These are phyloP conservation scores for Microcebus jonahi DNA, from an alignment of 2,113 vertebrate genomes.

Conservation along the genomic window DNA sequence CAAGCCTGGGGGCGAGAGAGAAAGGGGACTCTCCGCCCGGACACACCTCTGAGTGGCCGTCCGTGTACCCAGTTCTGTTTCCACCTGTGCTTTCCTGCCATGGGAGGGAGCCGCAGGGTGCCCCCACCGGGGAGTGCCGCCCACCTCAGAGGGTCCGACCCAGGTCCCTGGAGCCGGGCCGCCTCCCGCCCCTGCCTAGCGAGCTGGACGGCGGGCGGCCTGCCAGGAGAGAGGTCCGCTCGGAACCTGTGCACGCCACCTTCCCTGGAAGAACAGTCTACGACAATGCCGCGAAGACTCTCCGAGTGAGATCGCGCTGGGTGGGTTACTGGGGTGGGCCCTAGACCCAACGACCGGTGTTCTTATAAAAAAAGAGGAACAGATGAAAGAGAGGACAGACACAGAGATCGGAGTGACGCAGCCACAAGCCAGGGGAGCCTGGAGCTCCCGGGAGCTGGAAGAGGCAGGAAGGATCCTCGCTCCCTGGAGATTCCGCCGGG, in stretches of 20 bases:
- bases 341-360: neutral
- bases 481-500: too few relatives aligned
- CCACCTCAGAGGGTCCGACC: neutral
- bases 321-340: neutral
- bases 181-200: too few relatives aligned
- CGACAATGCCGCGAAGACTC: neutral
- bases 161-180: neutral
- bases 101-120: neutral
- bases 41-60: neutral
- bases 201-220: neutral
- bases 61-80: neutral
- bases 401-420: rapidly evolving
- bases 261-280: neutral
- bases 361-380: neutral
- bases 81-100: neutral
- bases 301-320: neutral
- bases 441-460: neutral
- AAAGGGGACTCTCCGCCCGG: neutral
- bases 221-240: rapidly evolving
- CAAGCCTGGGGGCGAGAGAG: neutral
- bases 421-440: neutral
- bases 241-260: neutral
- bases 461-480: neutral
- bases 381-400: neutral
- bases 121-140: neutral